Evolutionary conservation across 1,140 invertebrate species (phyloP), one percentile per base, ranked within the genome.

Genomic region (Bombus impatiens): DNA sequence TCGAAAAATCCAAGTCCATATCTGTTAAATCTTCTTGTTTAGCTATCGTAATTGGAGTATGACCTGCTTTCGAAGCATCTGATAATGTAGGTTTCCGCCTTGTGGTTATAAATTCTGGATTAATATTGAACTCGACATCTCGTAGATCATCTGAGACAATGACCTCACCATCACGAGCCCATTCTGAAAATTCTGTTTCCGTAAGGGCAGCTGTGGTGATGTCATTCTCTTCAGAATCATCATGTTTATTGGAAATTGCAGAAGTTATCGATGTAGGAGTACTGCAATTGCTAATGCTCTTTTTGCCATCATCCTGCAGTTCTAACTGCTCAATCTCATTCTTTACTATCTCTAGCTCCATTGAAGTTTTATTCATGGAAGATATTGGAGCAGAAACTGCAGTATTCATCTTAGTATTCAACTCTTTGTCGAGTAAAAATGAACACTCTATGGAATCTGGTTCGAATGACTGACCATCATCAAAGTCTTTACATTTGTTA

Each of bases 161-260:
- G 12, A 91, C 94, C 35, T 96, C 97, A 87, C 97, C 97, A 88
- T 98, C 97, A 3, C 96, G 96, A 1, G 97, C 97, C 98, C 97
- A 98, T 93, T 98, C 98, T 0, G 97, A 98, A 22, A 98, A 94
- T 92, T 98, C 98, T 0, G 97, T 98, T 93, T 98, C 98, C 0
- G 98, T 98, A 22, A 98, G 94, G 2, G 96, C 97, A 28, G 97
- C 96, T 0, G 97, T 97, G 0, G 96, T 96, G 2, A 96, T 95
- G 44, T 97, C 97, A 40, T 95, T 96, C 79, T 96, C 95, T 0
- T 94, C 94, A 1, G 94, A 95, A 72, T 95, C 95, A 40, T 96
- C 95, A 28, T 94, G 92, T 72, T 94, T 95, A 35, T 94, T 94
- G 5, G 95, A 95, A 5, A 92, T 78, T 37, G 88, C 88, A 2